These are phyloP conservation scores for Gymnoscelis rufifasciata DNA, from an alignment of 2,888 invertebrate genomes.

Conservation along the genomic window DNA sequence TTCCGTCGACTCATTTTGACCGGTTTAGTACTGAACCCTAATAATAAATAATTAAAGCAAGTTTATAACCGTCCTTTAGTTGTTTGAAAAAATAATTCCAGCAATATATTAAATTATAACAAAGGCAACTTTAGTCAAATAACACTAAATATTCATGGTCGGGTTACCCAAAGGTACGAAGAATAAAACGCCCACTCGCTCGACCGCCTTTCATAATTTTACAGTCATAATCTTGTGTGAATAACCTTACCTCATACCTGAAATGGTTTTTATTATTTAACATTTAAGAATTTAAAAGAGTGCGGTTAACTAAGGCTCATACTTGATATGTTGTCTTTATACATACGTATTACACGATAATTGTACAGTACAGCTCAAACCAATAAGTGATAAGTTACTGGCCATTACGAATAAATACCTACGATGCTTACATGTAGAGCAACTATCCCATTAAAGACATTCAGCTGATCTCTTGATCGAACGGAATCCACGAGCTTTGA, in stretches of 20 bases:
- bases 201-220: conserved; percentile 40
- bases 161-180: conserved; percentile 36
- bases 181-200: conserved; percentile 43
- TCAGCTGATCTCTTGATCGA: conserved; percentile 17
- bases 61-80: not conserved
- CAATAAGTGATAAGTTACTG: not conserved
- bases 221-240: conserved; percentile 37
- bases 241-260: conserved; percentile 29
- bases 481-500: conserved; percentile 13
- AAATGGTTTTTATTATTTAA: conserved; percentile 23
- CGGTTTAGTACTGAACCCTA: no score
- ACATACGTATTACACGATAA: no score
- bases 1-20: no score
- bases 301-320: no score
- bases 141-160: conserved; percentile 45
- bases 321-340: no score
- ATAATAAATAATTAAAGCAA: no score
- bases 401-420: not conserved
- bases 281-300: no score
- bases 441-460: conserved; percentile 9
- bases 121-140: conserved; percentile 30
- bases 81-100: conserved; percentile 7
- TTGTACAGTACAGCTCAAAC: no score
- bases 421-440: conserved; percentile 7
- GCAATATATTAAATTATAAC: conserved; percentile 29